A percentile compares a stretch with the other conserved stretches of the same genome.
Evolutionary conservation across 2,113 vertebrate genomes (phyloP).

Genomic region (Ondatra zibethicus): DNA sequence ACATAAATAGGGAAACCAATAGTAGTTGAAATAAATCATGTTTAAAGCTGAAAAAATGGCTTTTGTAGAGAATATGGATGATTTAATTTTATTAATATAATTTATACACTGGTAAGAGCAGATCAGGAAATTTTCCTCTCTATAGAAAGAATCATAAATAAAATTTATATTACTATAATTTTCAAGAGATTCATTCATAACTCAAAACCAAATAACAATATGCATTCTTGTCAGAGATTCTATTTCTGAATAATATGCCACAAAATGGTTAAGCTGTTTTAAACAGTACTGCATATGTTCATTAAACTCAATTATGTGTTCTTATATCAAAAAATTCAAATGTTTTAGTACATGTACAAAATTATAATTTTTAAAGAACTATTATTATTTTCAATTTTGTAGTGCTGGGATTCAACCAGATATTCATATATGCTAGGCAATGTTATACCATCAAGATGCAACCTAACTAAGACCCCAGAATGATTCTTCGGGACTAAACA

Average conservation of each 20-base stretch:
- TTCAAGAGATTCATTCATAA: not conserved
- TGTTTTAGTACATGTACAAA: not conserved
- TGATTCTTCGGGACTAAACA: not conserved
- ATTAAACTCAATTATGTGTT: not conserved
- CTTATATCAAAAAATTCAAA: not conserved
- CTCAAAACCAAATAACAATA: not conserved
- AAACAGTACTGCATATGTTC: not conserved
- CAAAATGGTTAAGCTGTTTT: not conserved
- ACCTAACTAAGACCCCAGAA: not conserved
- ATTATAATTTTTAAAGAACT: not conserved
- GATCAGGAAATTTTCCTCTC: not conserved
- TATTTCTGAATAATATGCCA: not conserved
- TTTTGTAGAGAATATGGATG: not conserved
- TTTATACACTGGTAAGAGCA: not conserved
- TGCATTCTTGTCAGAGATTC: not conserved
- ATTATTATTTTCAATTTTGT: not conserved
- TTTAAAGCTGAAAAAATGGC: constrained; percentile 11
- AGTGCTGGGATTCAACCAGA: too few species aligned
- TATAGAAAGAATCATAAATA: not conserved
- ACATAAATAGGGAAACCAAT: not conserved
- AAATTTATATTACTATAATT: not conserved
- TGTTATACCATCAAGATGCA: not conserved
- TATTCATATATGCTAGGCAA: not conserved
- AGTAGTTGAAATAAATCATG: not conserved
- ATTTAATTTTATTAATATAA: not conserved